Conservation (phyloP, 2,113 vertebrate species). For the Rhineura floridana region DNA sequence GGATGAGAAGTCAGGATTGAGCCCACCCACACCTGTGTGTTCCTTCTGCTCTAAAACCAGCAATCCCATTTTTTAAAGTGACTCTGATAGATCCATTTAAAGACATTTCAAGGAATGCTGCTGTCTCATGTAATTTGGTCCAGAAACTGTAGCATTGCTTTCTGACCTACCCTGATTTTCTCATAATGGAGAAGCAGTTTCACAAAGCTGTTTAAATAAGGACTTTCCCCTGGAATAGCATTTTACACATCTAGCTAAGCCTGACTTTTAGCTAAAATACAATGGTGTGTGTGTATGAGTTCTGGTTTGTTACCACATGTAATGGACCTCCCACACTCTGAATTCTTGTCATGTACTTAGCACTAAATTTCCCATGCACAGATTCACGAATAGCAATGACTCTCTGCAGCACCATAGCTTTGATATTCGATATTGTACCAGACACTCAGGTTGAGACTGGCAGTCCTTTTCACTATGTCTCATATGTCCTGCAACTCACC, state of each 20-base stretch:
- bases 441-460: not conserved
- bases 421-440: not conserved
- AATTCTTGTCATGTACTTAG: not conserved
- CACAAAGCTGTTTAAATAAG: not conserved
- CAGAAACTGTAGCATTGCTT: not conserved
- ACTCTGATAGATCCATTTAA: not conserved
- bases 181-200: not conserved
- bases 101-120: not conserved
- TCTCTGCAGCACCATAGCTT: not conserved
- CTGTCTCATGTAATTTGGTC: not conserved
- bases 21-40: too few relatives aligned
- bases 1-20: too few relatives aligned
- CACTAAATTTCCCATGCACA: not conserved
- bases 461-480: not conserved
- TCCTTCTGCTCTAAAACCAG: too few relatives aligned
- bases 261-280: not conserved
- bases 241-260: not conserved
- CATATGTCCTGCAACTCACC: not conserved
- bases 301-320: not conserved
- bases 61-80: too few relatives aligned
- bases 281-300: not conserved
- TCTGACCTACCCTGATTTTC: not conserved
- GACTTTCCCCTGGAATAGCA: not conserved
- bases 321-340: not conserved
- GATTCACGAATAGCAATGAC: not conserved